A percentile compares a stretch with the other conserved stretches of the same genome.
phyloP scores from a whole-genome alignment of 1,140 invertebrate genomes.

The Grapholita molesta region DNA sequence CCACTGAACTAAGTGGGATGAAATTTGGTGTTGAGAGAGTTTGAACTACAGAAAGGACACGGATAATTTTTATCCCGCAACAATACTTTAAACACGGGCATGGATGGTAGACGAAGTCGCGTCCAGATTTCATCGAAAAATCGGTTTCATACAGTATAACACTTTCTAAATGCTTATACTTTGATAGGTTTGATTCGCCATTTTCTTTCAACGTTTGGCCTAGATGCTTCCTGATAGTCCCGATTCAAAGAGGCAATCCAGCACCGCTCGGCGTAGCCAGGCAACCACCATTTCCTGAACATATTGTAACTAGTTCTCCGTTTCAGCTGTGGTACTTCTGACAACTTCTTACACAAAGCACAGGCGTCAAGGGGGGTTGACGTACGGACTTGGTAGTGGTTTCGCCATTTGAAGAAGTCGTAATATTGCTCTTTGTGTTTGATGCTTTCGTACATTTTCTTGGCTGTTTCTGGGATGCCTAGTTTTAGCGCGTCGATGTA shows the following conservation, averaged over 20 bases:
- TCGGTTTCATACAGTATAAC: too few relatives aligned
- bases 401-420: slow-evolving; percentile 51
- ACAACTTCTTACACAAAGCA: slow-evolving; percentile 39
- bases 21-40: too few relatives aligned
- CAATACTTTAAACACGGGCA: too few relatives aligned
- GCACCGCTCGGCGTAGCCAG: slow-evolving; percentile 34
- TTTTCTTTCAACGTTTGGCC: not conserved
- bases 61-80: too few relatives aligned
- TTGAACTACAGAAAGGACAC: too few relatives aligned
- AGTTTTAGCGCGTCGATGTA: slow-evolving; percentile 39
- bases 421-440: slow-evolving; percentile 39
- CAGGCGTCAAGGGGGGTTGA: slow-evolving; percentile 35
- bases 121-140: too few relatives aligned
- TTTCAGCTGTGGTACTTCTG: slow-evolving; percentile 30
- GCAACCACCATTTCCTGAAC: slow-evolving; percentile 55
- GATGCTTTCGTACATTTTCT: slow-evolving; percentile 39
- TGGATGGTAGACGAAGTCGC: too few relatives aligned
- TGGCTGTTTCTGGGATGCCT: slow-evolving; percentile 27
- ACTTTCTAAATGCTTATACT: too few relatives aligned
- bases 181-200: too few relatives aligned
- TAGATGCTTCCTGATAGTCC: not conserved
- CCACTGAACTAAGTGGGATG: too few relatives aligned
- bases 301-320: slow-evolving; percentile 22
- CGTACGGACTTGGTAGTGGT: slow-evolving; percentile 45
- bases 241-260: not conserved